Evolutionary conservation across 1,140 invertebrate genomes (phyloP), one percentile per base, ranked within the genome.

Genomic region (Matsumurasca onukii): DNA sequence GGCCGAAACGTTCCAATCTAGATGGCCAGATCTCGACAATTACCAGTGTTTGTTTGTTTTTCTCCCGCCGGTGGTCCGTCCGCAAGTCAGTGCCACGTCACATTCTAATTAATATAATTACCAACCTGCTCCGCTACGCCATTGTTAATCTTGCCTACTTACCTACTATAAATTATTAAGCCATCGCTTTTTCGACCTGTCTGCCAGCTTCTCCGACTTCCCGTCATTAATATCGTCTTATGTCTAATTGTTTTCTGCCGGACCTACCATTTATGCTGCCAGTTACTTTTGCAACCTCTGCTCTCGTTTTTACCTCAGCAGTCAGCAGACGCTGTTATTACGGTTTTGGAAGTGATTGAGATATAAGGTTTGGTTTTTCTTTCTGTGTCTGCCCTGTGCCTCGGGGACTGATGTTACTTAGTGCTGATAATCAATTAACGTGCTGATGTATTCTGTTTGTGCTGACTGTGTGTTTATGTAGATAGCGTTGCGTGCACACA

Each of bases 81-180:
- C 22, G 9, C 5, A 12, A 5, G 49, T 5, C 34, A 39, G 17
- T 39, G 34, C 34, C 17, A 52, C 49, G 49, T 52, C 55, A 59
- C 55, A 59, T 59, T 59, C 55, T 59, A 59, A 59, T 59, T 59
- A 59, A 59, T 59, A 59, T 59, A 59, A 59, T 59, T 24, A 59
- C 55, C 55, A 12, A 2, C 55, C 25, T 5, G 24, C 49, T 39
- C 17, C 55, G n/a, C n/a, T n/a, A n/a, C 25, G 30, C 55, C 55
- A 59, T 59, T 59, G 55, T 59, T 59, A 27, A 59, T 59, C 55
- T 59, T 27, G 25, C 22, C 55, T 59, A 59, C 55, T 59, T 59
- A 52, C 49, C 49, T 59, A 59, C 55, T 22, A 59, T 59, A 59
- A 59, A 59, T 59, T 25, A 59, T 59, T 59, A 59, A 59, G 55